Conservation (phyloP, 1,140 invertebrate species). For the Orchestia grillus region DNA sequence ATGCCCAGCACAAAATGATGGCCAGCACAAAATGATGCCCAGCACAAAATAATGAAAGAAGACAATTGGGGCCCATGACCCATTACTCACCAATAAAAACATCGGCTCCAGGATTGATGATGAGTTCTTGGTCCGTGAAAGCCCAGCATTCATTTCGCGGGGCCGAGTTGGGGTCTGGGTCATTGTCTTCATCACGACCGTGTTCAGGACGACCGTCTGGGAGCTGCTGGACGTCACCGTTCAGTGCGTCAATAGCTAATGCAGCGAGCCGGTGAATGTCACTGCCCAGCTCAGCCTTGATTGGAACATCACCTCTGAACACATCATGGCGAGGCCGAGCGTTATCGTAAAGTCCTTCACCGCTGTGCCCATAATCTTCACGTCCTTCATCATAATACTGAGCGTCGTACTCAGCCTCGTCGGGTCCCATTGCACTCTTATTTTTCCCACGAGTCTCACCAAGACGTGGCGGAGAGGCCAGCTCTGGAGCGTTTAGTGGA, state of each 20-base stretch:
- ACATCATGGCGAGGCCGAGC: neutral
- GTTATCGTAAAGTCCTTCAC: neutral
- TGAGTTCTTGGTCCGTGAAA: conserved; percentile 14
- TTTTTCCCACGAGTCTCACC: neutral
- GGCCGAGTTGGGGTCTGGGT: neutral
- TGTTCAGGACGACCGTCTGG: neutral
- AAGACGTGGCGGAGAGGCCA: neutral
- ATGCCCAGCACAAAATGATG: too few species aligned
- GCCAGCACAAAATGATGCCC: too few species aligned
- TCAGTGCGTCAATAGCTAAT: neutral
- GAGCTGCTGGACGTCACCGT: neutral
- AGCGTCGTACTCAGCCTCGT: neutral
- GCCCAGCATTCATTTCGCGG: conserved; percentile 1
- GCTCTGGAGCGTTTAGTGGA: neutral
- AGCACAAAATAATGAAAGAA: too few species aligned
- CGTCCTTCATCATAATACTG: neutral
- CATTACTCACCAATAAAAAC: conserved; percentile 25
- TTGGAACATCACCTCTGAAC: neutral
- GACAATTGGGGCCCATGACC: neutral
- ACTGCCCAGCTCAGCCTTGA: neutral
- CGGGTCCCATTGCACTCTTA: neutral
- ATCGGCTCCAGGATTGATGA: conserved; percentile 20
- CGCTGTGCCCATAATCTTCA: neutral
- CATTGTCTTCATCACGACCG: neutral
- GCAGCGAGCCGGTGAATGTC: neutral